These are phyloP conservation scores for Contarinia nasturtii DNA, from an alignment of 1,140 invertebrate species.

Conservation along the genomic window DNA sequence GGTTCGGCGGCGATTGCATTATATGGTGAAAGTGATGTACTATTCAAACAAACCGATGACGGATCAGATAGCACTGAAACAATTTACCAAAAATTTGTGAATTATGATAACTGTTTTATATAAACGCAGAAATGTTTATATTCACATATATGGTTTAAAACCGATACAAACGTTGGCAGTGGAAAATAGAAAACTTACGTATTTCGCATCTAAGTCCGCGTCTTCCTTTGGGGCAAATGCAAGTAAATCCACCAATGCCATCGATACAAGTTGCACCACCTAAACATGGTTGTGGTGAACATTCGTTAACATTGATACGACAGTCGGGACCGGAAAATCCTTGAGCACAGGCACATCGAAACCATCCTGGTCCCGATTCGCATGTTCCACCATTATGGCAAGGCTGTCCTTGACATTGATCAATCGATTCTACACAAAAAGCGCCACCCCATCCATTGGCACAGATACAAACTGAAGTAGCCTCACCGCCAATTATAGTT, in stretches of 20 bases:
- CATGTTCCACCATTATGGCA: constrained; percentile 61
- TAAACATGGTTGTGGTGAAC: constrained; percentile 59
- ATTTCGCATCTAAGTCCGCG: constrained; percentile 49
- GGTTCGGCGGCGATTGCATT: constrained; percentile 13
- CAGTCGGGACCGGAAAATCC: constrained; percentile 65
- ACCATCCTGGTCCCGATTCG: constrained; percentile 62
- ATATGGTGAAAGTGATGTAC: constrained; percentile 14
- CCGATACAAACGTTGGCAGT: no score
- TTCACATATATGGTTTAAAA: no score
- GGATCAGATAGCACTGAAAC: constrained; percentile 20
- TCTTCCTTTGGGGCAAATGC: constrained; percentile 58
- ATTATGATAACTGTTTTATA: not conserved
- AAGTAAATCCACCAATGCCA: constrained; percentile 53
- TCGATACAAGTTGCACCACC: constrained; percentile 68
- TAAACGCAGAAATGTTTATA: not conserved
- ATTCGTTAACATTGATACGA: constrained; percentile 60
- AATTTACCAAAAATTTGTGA: not conserved
- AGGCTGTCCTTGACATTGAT: constrained; percentile 27
- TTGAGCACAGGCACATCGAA: constrained; percentile 54
- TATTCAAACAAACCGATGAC: constrained; percentile 17
- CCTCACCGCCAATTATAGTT: constrained; percentile 12
- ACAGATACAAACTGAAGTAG: constrained; percentile 19
- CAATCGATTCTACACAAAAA: constrained; percentile 19
- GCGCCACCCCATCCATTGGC: constrained; percentile 18
- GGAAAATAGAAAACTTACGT: constrained; percentile 12